These are phyloP conservation scores for Gerris buenoi DNA, from an alignment of 1,140 invertebrate genomes.

Conservation along the genomic window DNA sequence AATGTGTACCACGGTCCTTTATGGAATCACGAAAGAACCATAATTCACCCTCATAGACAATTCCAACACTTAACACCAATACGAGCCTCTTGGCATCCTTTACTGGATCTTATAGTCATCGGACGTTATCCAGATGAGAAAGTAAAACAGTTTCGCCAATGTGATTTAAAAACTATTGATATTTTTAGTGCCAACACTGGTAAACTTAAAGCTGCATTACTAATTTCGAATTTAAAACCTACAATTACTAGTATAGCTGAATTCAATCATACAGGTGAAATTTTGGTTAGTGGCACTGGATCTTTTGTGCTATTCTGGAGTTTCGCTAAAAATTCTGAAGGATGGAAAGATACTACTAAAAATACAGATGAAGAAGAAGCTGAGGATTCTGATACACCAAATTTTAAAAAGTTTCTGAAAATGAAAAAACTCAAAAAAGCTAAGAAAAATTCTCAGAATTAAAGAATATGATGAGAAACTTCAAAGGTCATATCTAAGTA, in stretches of 20 bases:
- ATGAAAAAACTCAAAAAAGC: no score
- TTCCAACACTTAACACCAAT: slow-evolving; percentile 19
- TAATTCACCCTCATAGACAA: slow-evolving; percentile 18
- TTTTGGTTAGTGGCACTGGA: slow-evolving; percentile 9
- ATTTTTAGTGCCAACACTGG: slow-evolving; percentile 12
- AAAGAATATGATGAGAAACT: no score
- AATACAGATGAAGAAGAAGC: background rate
- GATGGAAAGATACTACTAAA: background rate
- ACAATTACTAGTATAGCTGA: slow-evolving; percentile 11
- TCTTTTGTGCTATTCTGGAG: slow-evolving; percentile 10
- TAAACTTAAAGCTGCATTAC: slow-evolving; percentile 2
- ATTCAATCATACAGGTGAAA: slow-evolving; percentile 12
- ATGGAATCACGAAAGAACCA: slow-evolving; percentile 12
- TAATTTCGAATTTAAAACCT: background rate
- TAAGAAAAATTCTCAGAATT: no score
- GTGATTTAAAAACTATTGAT: slow-evolving; percentile 8
- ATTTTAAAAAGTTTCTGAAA: no score
- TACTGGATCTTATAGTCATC: slow-evolving; percentile 15
- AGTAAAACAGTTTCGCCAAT: background rate
- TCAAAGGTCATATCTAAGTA: no score
- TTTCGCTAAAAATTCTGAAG: background rate
- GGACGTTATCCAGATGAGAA: slow-evolving; percentile 17
- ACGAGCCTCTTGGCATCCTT: slow-evolving; percentile 20
- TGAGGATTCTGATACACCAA: no score
- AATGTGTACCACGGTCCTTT: slow-evolving; percentile 14